Evolutionary conservation across 2,888 invertebrate genomes (phyloP), one percentile per base, ranked within the genome.

Genomic region (Acanthosepion esculentum): DNA sequence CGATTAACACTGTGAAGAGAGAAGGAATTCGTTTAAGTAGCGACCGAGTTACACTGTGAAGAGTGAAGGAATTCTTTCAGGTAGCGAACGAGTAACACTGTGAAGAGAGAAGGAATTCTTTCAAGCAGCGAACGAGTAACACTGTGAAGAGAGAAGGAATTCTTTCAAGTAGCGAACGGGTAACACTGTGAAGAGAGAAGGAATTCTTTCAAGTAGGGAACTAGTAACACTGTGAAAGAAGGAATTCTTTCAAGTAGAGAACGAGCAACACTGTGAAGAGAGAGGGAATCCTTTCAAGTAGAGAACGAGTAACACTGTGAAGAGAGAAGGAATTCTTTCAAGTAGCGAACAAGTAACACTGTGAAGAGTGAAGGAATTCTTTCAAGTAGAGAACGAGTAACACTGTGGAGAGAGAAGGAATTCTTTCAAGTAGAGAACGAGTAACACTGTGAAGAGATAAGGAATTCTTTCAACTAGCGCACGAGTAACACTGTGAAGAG

Each of bases 231-330:
- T 2, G 41, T 2, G 41, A 41, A 41, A 41, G 41, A 41, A 2
- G 3, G 41, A 41, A 41, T 41, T n/a, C n/a, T n/a, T n/a, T n/a
- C n/a, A n/a, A n/a, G n/a, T n/a, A n/a, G n/a, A n/a, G n/a, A n/a
- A n/a, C n/a, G n/a, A n/a, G n/a, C n/a, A n/a, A n/a, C n/a, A n/a
- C 97, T 97, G 95, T 94, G 95, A 95, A 48, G 93, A 53, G 92
- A 92, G 94, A 78, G 15, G 3, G 91, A 64, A 59, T 91, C 23
- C 53, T 92, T 64, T 48, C 33, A 50, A 92, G 29, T 64, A 59
- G 78, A 2, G 94, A 48, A 93, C 10, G 64, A 59, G 64, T 53
- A 41, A 41, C 3, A 2, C 2, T 2, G 41, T 2, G 41, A 41
- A 41, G 41, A 41, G 1, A 41, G 41, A 41, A 2, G 3, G 41